Conservation (phyloP, 1,140 invertebrate genomes). For the Caenorhabditis remanei region DNA sequence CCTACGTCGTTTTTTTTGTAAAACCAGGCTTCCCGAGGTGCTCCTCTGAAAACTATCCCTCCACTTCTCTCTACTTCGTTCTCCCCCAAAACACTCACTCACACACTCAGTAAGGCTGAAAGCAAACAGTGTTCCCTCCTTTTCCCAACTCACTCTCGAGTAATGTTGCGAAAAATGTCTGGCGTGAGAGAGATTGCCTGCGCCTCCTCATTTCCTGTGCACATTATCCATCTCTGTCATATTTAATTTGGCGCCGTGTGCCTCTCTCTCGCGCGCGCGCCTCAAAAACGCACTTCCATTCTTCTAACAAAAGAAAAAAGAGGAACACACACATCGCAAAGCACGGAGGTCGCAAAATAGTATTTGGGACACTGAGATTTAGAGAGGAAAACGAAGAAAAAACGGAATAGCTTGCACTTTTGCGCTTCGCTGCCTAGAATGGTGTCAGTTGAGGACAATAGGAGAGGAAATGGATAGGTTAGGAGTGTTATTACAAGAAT, state of each 20-base stretch:
- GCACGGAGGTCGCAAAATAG: background rate
- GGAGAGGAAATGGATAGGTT: background rate
- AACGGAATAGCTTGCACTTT: constrained; percentile 31
- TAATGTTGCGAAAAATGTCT: constrained; percentile 53
- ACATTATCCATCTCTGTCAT: background rate
- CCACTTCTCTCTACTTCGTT: background rate
- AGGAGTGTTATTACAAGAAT: background rate
- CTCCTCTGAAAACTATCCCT: too few species aligned
- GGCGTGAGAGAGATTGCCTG: background rate
- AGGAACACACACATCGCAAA: constrained; percentile 25
- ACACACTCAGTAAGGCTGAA: background rate
- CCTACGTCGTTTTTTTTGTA: background rate
- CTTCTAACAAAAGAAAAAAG: background rate
- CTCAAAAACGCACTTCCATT: constrained; percentile 14
- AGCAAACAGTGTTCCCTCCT: constrained; percentile 7
- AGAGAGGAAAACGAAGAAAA: constrained; percentile 7
- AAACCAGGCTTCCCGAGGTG: too few species aligned
- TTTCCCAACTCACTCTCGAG: background rate
- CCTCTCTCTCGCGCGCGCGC: background rate
- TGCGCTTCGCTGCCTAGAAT: constrained; percentile 46
- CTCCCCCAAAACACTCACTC: background rate
- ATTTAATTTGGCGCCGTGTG: constrained; percentile 43
- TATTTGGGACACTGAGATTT: background rate
- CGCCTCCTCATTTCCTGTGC: background rate
- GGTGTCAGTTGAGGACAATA: constrained; percentile 24